These are phyloP conservation scores for Bugula neritina DNA, from an alignment of 2,888 invertebrate species.

Conservation along the genomic window DNA sequence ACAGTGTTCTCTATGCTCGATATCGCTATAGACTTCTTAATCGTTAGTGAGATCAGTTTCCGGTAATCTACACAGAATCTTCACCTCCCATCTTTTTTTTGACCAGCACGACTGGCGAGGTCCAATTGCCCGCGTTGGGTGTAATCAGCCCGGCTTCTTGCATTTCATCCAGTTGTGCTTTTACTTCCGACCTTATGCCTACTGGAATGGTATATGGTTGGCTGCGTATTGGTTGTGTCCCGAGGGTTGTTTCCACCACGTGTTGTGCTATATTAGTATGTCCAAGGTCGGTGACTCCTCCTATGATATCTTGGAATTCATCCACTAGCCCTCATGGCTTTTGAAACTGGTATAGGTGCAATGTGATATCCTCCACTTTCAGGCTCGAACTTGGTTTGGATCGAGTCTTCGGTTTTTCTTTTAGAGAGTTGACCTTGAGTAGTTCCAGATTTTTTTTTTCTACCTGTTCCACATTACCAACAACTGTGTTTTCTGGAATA, in stretches of 20 bases:
- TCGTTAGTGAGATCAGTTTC: not conserved
- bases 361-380: not conserved
- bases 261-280: not conserved
- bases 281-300: not conserved
- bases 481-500: not conserved
- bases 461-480: not conserved
- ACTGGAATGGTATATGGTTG: conserved; percentile 11
- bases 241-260: conserved; percentile 1
- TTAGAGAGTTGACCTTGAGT: not conserved
- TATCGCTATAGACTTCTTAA: not conserved
- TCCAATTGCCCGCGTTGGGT: not conserved
- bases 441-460: not conserved
- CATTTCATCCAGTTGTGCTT: conserved; percentile 4
- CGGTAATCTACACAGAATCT: conserved; percentile 21
- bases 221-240: not conserved
- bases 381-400: not conserved
- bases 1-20: not conserved
- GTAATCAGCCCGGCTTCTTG: not conserved
- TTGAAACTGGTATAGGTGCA: not conserved
- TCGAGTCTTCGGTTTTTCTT: not conserved
- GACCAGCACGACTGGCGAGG: not conserved
- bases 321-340: not conserved
- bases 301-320: conserved; percentile 14
- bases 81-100: conserved; percentile 8
- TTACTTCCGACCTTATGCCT: not conserved